Percentiles rank a stretch among this genome's conserved stretches.
Evolutionary conservation across 1,140 invertebrate species (phyloP).

Genomic region (Plutomurus gul): DNA sequence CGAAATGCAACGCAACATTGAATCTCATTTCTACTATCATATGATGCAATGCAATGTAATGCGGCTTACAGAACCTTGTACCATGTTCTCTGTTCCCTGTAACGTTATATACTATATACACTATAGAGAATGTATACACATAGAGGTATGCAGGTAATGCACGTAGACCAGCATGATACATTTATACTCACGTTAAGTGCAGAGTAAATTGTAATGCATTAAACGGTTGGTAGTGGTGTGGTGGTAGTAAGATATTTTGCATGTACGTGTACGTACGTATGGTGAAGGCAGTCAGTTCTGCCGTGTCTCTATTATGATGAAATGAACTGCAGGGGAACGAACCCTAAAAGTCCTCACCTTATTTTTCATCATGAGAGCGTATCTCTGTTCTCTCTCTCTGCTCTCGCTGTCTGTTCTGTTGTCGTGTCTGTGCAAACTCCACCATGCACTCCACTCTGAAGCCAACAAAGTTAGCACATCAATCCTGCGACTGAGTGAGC

Average conservation of each 20-base stretch:
- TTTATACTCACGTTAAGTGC: too few relatives aligned
- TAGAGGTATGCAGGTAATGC: too few relatives aligned
- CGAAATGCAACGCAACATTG: neutral
- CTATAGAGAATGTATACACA: neutral
- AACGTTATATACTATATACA: neutral
- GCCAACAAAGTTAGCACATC: neutral
- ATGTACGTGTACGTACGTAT: neutral
- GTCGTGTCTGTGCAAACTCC: neutral
- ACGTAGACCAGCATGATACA: too few relatives aligned
- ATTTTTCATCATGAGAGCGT: conserved; percentile 13
- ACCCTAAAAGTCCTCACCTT: conserved; percentile 27
- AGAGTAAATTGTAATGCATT: neutral
- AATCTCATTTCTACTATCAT: neutral
- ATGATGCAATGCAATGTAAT: neutral
- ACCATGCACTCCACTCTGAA: neutral
- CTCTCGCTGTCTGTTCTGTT: neutral
- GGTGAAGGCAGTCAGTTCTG: neutral
- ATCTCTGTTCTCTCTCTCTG: neutral
- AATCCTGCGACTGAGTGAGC: neutral
- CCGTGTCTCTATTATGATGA: conserved; percentile 16
- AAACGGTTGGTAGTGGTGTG: too few relatives aligned
- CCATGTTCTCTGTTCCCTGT: neutral
- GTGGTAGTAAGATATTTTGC: neutral
- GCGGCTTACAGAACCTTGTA: too few relatives aligned
- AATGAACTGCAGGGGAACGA: conserved; percentile 25